Conservation (phyloP, 1,140 invertebrate genomes). For the Xylocopa sonorina region DNA sequence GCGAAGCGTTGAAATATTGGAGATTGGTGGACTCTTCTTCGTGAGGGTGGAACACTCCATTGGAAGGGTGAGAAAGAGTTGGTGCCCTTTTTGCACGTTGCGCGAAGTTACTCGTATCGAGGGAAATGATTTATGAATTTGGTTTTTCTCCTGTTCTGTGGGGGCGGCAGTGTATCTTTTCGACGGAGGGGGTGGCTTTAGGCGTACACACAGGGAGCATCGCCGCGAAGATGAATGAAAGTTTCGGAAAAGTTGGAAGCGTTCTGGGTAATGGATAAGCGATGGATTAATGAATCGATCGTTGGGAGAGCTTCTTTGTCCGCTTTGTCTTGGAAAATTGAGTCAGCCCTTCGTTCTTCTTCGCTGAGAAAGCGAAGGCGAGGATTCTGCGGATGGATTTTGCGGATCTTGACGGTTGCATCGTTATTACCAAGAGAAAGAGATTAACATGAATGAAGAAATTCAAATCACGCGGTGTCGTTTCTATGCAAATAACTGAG, state of each 20-base stretch:
- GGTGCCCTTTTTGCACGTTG: background rate
- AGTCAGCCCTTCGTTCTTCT: background rate
- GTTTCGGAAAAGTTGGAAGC: slow-evolving; percentile 25
- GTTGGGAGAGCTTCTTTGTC: background rate
- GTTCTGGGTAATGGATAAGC: slow-evolving; percentile 36
- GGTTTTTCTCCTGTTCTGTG: background rate
- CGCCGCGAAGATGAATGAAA: slow-evolving; percentile 41
- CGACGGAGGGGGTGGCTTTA: background rate
- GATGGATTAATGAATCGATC: slow-evolving; percentile 42
- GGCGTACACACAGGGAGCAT: background rate
- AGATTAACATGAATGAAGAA: no score
- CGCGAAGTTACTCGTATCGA: slow-evolving; percentile 26
- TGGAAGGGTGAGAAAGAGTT: background rate
- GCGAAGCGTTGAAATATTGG: background rate
- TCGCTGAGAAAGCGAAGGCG: background rate
- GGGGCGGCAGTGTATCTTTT: background rate
- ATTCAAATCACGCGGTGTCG: no score
- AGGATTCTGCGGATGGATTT: background rate
- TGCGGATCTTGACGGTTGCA: background rate
- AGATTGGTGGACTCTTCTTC: slow-evolving; percentile 12
- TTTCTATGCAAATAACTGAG: no score
- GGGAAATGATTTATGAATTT: slow-evolving; percentile 47
- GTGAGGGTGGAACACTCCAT: background rate
- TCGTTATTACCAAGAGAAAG: no score
- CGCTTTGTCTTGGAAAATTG: slow-evolving; percentile 9